Evolutionary conservation across 2,888 invertebrate species (phyloP), one percentile per base, ranked within the genome.

Genomic region (Herminia tarsipennalis): DNA sequence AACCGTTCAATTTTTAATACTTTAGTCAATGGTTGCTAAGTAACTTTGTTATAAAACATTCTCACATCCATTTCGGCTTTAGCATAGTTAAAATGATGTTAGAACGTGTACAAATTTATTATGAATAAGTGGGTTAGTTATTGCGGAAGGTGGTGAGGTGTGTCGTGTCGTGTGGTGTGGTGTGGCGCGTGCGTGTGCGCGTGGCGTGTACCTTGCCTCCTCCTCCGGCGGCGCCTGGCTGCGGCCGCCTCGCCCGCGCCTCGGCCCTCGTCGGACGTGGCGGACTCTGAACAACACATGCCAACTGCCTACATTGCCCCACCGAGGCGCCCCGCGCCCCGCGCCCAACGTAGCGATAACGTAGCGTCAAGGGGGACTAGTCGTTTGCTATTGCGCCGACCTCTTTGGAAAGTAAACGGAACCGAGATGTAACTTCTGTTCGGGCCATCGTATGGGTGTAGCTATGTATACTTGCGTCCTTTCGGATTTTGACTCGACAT

Each of bases 271-370:
- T 72, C 76, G 56, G 81, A 81, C 86, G 90, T 84, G 64, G 78
- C 83, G 56, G 92, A 86, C 78, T 88, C 88, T 92, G 83, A 83
- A 89, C 86, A 94, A 45, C 86, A 93, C 90, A 94, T 66, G 62
- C 66, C 57, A 47, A 43, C 47, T 40, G 63, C 62, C 52, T 56
- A 58, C 64, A 63, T 42, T 33, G 53, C 54, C 30, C 55, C 47
- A 39, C 55, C 30, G 33, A 22, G 5, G n/a, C 39, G 17, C 22
- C 10, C 27, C 41, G 24, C 37, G 29, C 17, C 17, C 36, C 41
- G 24, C 37, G 29, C 17, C 17, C 36, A 10, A 36, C 37, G 37
- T 25, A 21, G 32, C 42, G 43, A 33, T 30, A 35, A 42, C 42
- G 35, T 27, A 33, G 44, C 44, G 44, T 35, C 12, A 20, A 20